Evolutionary conservation across 37 sponge, comb jelly and placozoan genomes (phyloP).

Genomic region (Agelas oroides): DNA sequence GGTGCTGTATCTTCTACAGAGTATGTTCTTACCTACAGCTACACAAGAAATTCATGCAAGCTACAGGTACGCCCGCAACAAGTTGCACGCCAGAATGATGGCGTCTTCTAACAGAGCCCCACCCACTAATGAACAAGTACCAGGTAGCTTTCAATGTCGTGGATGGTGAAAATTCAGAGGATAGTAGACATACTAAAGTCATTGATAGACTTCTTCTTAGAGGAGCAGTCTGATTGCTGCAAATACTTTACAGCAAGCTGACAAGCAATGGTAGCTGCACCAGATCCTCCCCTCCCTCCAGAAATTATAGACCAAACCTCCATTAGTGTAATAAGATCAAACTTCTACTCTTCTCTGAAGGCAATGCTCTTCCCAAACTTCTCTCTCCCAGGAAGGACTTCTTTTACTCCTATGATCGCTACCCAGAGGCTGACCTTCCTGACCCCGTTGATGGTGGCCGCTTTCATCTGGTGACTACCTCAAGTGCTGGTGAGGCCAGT

Average conservation of each 20-base stretch:
- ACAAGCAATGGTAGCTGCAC: too few relatives aligned
- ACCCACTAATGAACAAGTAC: background rate
- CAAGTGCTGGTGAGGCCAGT: too few relatives aligned
- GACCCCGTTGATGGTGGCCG: slow-evolving; percentile 63
- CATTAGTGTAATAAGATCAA: too few relatives aligned
- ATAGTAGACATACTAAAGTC: too few relatives aligned
- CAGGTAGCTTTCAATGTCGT: background rate
- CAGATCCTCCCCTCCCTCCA: too few relatives aligned
- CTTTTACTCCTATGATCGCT: slow-evolving; percentile 68
- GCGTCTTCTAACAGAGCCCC: background rate
- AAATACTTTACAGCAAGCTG: too few relatives aligned
- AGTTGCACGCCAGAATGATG: background rate
- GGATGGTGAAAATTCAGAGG: background rate
- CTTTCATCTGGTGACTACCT: slow-evolving; percentile 55
- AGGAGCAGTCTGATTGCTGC: too few relatives aligned
- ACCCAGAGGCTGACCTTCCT: slow-evolving; percentile 59
- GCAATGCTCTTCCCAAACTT: too few relatives aligned
- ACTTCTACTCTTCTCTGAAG: too few relatives aligned
- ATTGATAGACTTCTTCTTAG: too few relatives aligned
- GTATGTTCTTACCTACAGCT: background rate
- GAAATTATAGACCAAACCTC: too few relatives aligned
- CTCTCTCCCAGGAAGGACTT: slow-evolving; percentile 53
- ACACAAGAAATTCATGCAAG: background rate
- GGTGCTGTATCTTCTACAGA: background rate
- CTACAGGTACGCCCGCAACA: slow-evolving; percentile 5